Evolutionary conservation across 2,113 vertebrate genomes (phyloP), one percentile per base, ranked within the genome.

Genomic region (Sciurus niger): DNA sequence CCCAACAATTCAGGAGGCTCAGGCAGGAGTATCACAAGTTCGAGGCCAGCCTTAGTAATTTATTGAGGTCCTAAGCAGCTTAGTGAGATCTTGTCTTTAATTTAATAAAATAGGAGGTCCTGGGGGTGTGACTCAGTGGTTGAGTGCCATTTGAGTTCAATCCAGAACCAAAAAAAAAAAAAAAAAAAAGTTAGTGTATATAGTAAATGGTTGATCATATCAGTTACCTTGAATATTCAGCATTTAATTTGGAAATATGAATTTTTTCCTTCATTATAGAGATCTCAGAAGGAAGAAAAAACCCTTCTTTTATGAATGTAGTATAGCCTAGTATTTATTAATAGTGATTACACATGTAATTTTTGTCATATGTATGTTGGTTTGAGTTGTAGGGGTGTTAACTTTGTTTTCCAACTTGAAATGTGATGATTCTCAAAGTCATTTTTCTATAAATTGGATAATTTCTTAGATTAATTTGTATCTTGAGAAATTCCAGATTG

Each of bases 381-480:
- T 60, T 9, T 84, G 48, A 95, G 58, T 67, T 88, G 16, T 88
- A 48, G 74, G 11, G 37, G 8, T 78, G 46, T 89, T 95, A 89
- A 92, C 40, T 95, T 89, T 74, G 40, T 92, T 73, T 82, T 89
- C 67, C 85, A 79, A 74, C 46, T 85, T 76, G 79, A 60, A 95
- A 43, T 95, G 70, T 89, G 30, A 63, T 95, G 32, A 89, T 93
- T 90, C n/a, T 32, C 10, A 46, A 53, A 83, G 43, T 14, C 40
- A 65, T 90, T 95, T 93, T 82, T 55, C 48, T 90, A 34, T 95
- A 93, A 91, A 28, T 89, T 84, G 11, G 60, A 85, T 11, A 84
- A 65, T 96, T 94, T 94, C 20, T 48, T 90, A 55, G 63, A 86
- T 85, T 90, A 78, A 55, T 84, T 87, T 90, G 24, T 82, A 72